Evolutionary conservation across 2,797 vertebrate species (phyloP).

Genomic region (Halcyon badia): DNA sequence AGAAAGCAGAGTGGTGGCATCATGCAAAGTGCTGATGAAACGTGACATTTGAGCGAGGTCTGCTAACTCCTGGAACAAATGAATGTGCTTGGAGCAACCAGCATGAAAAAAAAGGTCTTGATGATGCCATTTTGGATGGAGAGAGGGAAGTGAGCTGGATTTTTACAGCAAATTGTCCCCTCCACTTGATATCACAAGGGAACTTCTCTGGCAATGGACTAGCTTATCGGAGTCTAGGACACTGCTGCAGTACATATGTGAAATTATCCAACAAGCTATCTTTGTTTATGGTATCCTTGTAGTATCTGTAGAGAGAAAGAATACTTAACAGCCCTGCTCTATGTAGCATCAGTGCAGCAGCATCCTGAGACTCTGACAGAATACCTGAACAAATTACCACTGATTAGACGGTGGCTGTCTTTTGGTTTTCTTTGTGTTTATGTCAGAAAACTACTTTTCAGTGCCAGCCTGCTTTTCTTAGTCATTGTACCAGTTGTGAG

Average conservation of each 20-base stretch:
- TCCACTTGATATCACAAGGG: background rate
- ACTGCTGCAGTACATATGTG: background rate
- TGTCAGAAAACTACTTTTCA: conserved; percentile 17
- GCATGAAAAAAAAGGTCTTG: background rate
- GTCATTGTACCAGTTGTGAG: conserved; percentile 7
- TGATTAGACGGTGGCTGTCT: background rate
- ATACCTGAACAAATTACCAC: background rate
- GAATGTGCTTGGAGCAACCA: background rate
- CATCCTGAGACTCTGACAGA: background rate
- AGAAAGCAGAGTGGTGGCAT: background rate
- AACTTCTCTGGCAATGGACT: background rate
- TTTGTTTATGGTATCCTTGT: background rate
- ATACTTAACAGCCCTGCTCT: background rate
- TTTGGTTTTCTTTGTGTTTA: background rate
- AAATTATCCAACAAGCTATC: background rate
- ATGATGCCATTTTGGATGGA: background rate
- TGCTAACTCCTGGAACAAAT: background rate
- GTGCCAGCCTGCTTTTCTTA: conserved; percentile 33
- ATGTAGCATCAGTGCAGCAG: background rate
- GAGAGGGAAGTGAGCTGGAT: background rate
- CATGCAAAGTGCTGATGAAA: background rate
- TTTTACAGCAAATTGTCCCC: background rate
- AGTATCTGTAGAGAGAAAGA: background rate
- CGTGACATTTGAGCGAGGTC: rapidly evolving
- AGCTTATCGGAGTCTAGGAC: background rate